Conservation (phyloP, 2,113 vertebrate species). For the Thalassoma bifasciatum region DNA sequence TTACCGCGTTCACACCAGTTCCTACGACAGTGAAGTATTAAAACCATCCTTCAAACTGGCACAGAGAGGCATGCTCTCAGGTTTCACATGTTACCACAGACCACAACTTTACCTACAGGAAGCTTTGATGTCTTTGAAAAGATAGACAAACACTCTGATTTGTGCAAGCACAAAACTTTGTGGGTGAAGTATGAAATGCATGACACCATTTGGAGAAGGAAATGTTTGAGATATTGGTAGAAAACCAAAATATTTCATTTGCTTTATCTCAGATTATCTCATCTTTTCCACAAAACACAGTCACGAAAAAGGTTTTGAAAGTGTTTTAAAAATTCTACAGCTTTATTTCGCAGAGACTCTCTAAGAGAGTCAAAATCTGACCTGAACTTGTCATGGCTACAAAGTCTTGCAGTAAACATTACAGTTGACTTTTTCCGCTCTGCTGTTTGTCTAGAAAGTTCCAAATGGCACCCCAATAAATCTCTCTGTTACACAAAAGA, state of each 20-base stretch:
- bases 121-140: background rate
- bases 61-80: background rate
- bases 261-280: background rate
- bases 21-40: accelerated
- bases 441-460: background rate
- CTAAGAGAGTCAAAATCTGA: background rate
- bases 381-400: background rate
- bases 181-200: background rate
- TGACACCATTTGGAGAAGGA: background rate
- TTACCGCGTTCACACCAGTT: background rate
- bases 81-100: slow-evolving; percentile 37
- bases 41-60: background rate
- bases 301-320: too few relatives aligned
- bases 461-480: background rate
- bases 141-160: background rate
- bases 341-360: too few relatives aligned
- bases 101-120: background rate
- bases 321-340: too few relatives aligned
- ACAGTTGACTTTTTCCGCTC: background rate
- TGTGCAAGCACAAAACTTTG: background rate
- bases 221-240: too few relatives aligned
- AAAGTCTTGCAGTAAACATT: background rate
- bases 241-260: too few relatives aligned
- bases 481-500: background rate
- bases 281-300: background rate